Evolutionary conservation across 1,140 invertebrate genomes (phyloP).

Genomic region (Ceratosolen solmsi): DNA sequence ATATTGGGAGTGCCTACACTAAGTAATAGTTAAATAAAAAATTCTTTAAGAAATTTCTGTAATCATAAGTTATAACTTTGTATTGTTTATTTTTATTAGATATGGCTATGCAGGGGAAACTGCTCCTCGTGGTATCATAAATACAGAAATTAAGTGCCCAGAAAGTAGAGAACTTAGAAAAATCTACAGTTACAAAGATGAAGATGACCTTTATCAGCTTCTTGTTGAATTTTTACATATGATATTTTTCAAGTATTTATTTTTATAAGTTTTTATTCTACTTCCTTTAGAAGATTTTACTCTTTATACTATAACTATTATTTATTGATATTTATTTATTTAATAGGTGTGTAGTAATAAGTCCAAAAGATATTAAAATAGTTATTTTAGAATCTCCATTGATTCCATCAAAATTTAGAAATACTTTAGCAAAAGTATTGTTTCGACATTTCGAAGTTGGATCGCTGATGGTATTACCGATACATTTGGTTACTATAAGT

Average conservation of each 20-base stretch:
- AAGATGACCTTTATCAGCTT: constrained; percentile 87
- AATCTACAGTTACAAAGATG: constrained; percentile 81
- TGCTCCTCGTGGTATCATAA: constrained; percentile 89
- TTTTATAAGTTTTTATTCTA: background rate
- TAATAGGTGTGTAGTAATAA: constrained; percentile 87
- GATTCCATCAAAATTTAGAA: constrained; percentile 84
- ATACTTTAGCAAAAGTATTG: constrained; percentile 91
- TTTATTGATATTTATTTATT: constrained; percentile 8
- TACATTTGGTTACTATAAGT: constrained; percentile 85
- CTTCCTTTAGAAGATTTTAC: too few relatives aligned
- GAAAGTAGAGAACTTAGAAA: constrained; percentile 77
- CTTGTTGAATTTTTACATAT: constrained; percentile 91
- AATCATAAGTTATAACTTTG: constrained; percentile 35
- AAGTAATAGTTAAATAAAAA: constrained; percentile 79
- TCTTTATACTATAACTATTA: background rate
- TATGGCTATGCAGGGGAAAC: constrained; percentile 93
- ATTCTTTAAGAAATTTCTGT: constrained; percentile 46
- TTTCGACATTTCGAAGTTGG: constrained; percentile 94
- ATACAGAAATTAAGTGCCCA: constrained; percentile 82
- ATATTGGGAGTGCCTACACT: constrained; percentile 93
- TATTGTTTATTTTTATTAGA: constrained; percentile 72
- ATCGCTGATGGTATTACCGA: constrained; percentile 80
- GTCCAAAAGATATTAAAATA: constrained; percentile 92
- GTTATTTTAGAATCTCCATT: constrained; percentile 93
- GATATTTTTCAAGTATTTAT: constrained; percentile 88